Evolutionary conservation across 2,113 vertebrate species (phyloP).

Genomic region (Phycodurus eques): DNA sequence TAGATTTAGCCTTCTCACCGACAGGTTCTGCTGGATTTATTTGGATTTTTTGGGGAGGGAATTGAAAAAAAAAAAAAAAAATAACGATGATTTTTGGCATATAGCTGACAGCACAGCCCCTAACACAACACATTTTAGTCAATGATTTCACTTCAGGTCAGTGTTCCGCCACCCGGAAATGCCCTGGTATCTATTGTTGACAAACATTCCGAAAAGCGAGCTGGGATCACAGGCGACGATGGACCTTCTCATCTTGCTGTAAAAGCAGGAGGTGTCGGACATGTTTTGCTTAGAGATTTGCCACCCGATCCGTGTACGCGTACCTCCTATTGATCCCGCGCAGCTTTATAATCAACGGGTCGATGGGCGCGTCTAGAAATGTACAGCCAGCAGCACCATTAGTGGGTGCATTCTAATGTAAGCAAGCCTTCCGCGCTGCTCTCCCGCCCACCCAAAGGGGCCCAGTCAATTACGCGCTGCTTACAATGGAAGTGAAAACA

Average conservation of each 20-base stretch:
- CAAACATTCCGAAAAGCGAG: constrained; percentile 42
- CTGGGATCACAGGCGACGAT: constrained; percentile 54
- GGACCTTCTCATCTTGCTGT: constrained; percentile 51
- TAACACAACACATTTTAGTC: neutral
- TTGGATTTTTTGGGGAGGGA: no score
- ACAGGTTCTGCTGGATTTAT: no score
- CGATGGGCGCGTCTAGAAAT: constrained; percentile 45
- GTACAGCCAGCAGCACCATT: constrained; percentile 43
- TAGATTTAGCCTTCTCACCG: no score
- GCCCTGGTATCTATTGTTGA: neutral
- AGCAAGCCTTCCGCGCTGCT: constrained; percentile 13
- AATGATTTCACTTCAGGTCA: neutral
- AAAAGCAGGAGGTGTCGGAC: constrained; percentile 22
- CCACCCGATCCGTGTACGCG: constrained; percentile 61
- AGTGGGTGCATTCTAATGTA: constrained; percentile 42
- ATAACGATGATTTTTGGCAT: no score
- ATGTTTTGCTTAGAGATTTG: constrained; percentile 55
- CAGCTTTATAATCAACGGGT: constrained; percentile 62
- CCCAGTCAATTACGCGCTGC: neutral
- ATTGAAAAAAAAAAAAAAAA: no score
- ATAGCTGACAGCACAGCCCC: no score
- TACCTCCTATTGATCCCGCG: constrained; percentile 61
- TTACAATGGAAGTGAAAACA: constrained; percentile 5
- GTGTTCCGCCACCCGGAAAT: neutral
- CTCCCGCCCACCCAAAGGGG: neutral